These are phyloP conservation scores for Parambassis ranga DNA, from an alignment of 2,797 vertebrate genomes.

Conservation along the genomic window DNA sequence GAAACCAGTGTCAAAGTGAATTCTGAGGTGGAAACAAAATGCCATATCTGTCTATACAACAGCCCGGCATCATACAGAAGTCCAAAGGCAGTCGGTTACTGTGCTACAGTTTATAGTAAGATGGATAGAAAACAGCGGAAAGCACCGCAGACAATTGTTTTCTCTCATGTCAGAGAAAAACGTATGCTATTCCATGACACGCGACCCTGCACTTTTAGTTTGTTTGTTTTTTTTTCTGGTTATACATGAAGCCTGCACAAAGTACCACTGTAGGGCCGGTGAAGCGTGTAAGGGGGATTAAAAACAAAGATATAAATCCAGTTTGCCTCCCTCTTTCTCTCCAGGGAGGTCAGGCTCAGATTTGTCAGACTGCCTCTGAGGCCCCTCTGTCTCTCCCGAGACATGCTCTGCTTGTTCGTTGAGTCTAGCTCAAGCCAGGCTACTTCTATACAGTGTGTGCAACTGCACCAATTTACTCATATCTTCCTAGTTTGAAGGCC, in stretches of 20 bases:
- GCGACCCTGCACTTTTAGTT: slow-evolving; percentile 19
- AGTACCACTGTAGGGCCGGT: slow-evolving; percentile 56
- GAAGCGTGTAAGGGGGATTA: slow-evolving; percentile 73
- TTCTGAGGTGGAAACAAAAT: background rate
- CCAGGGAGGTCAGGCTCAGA: slow-evolving; percentile 76
- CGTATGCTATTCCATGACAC: slow-evolving; percentile 39
- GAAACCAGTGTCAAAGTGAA: slow-evolving; percentile 4
- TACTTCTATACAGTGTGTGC: slow-evolving; percentile 41
- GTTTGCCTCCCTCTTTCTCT: slow-evolving; percentile 58
- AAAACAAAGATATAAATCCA: slow-evolving; percentile 81
- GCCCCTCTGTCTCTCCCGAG: slow-evolving; percentile 68
- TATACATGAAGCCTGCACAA: slow-evolving; percentile 48
- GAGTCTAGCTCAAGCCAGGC: slow-evolving; percentile 43
- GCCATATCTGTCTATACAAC: slow-evolving; percentile 9
- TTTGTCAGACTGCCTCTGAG: slow-evolving; percentile 71
- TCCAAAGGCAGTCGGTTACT: slow-evolving; percentile 41
- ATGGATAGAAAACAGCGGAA: slow-evolving; percentile 28
- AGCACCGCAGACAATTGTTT: background rate
- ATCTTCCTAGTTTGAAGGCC: slow-evolving; percentile 7
- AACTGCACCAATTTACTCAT: slow-evolving; percentile 54
- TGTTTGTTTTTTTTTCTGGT: slow-evolving; percentile 21
- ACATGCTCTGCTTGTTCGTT: slow-evolving; percentile 60
- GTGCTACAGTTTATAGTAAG: background rate
- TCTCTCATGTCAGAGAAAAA: slow-evolving; percentile 34
- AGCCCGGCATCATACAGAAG: slow-evolving; percentile 7